Base-by-base conservation (phyloP, 53 echinoderm and acorn worm species). In the Glandiceps talaboti region DNA sequence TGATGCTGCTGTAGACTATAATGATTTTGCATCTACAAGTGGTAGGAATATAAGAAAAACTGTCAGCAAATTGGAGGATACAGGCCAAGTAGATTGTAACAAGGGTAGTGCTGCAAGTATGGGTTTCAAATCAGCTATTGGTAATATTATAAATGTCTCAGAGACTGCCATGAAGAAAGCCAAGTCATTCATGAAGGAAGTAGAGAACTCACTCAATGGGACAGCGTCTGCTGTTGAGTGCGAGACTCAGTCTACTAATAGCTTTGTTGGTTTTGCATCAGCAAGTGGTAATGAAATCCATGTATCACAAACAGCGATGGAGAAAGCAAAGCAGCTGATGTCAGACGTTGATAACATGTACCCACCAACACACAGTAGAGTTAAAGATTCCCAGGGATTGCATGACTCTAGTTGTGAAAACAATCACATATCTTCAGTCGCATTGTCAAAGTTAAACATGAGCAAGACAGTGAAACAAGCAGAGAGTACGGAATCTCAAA, bases 221-320 rank as follows among this genome's bases (percentile, higher is more conserved):
- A 45, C 20, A 12, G 64, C 6, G 6, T 12, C 6, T 45, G 64
- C 64, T 12, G 20, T 12, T 6, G 64, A 45, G 64, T 12, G 20
- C 64, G 64, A 45, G 6, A 6, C 6, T 12, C 64, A 12, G 6
- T 20, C 6, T 45, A 20, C 20, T 6, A 6, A 45, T 6, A 12
- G 6, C 20, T 31, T 77, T 25, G 27, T 33, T 30, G 86, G 86
- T 0, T 87, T 87, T 29, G 28, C 74, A 74, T 82, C 74, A 29
- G 88, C 85, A 32, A 75, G 86, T 76, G 91, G 91, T 25, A 89
- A 32, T 74, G 74, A 29, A 14, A 92, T 92, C 29, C 76, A 82
- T 1, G 33, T 92, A 1, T 92, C 92, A 28, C 86, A 72, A 26
- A 75, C 83, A 75, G 85, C 90, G 1, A 32, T 90, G 76, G 75